Evolutionary conservation across 2,113 vertebrate species (phyloP).

Genomic region (Xiphorhynchus elegans): DNA sequence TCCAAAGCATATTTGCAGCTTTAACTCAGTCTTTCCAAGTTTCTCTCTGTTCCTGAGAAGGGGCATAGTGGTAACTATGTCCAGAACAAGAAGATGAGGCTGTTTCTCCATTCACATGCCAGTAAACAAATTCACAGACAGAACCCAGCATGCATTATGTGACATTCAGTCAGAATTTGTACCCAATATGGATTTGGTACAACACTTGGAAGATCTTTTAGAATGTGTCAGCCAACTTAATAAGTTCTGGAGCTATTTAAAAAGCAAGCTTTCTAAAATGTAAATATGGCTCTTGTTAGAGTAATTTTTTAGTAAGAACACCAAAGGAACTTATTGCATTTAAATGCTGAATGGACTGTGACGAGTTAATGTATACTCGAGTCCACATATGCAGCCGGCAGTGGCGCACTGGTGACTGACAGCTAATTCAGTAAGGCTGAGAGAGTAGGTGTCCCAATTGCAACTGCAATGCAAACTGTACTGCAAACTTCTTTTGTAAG

Average conservation of each 20-base stretch:
- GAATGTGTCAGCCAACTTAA: neutral
- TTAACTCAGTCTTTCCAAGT: neutral
- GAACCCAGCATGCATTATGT: neutral
- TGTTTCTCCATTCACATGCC: neutral
- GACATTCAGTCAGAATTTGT: neutral
- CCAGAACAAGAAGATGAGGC: neutral
- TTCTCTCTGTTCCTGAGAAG: neutral
- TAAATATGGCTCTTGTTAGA: neutral
- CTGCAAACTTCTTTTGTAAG: neutral
- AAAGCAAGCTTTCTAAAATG: constrained; percentile 8
- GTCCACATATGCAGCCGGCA: neutral
- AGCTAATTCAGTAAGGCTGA: neutral
- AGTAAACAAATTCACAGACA: neutral
- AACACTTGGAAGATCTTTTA: neutral
- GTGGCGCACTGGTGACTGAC: neutral
- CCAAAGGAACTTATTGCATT: neutral
- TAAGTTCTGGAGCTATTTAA: neutral
- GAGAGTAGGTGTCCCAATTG: neutral
- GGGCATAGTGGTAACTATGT: neutral
- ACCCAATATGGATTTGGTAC: neutral
- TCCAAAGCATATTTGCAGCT: neutral
- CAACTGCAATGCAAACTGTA: neutral
- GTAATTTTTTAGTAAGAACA: neutral
- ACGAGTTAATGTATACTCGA: neutral
- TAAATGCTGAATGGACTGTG: neutral